phyloP scores from a whole-genome alignment of 2,797 vertebrate species.

The Microchirus variegatus region DNA sequence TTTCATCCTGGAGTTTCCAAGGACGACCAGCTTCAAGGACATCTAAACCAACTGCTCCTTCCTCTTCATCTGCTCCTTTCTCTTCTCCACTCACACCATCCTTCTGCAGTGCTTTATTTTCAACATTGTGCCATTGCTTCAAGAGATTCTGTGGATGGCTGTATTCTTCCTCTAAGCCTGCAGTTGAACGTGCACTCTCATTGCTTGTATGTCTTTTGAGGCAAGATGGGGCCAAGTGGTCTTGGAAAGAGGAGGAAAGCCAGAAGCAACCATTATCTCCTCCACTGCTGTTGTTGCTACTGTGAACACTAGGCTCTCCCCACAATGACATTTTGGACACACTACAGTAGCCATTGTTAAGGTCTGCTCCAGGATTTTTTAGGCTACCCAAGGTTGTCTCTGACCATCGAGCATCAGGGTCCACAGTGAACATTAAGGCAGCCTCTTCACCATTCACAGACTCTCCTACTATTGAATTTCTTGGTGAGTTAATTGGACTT shows the following conservation, averaged over 20 bases:
- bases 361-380: slow-evolving; percentile 80
- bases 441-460: slow-evolving; percentile 68
- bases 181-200: slow-evolving; percentile 78
- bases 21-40: slow-evolving; percentile 63
- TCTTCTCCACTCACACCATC: slow-evolving; percentile 67
- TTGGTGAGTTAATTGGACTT: slow-evolving; percentile 52
- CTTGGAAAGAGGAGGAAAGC: slow-evolving; percentile 90
- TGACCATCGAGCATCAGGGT: slow-evolving; percentile 74
- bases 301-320: slow-evolving; percentile 59
- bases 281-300: slow-evolving; percentile 14
- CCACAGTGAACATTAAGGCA: slow-evolving; percentile 60
- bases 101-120: too few species aligned
- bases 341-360: slow-evolving; percentile 60
- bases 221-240: slow-evolving; percentile 91
- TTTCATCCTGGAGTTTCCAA: slow-evolving; percentile 44
- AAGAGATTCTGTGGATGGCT: slow-evolving; percentile 75
- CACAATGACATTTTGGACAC: slow-evolving; percentile 65
- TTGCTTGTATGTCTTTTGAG: slow-evolving; percentile 89
- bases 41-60: slow-evolving; percentile 78
- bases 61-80: slow-evolving; percentile 74
- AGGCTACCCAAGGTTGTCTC: slow-evolving; percentile 85
- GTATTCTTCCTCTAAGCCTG: slow-evolving; percentile 67
- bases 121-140: slow-evolving; percentile 75
- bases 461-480: slow-evolving; percentile 68
- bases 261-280: slow-evolving; percentile 74